Conservation (phyloP, 2,113 vertebrate species). For the Eclectus roratus region DNA sequence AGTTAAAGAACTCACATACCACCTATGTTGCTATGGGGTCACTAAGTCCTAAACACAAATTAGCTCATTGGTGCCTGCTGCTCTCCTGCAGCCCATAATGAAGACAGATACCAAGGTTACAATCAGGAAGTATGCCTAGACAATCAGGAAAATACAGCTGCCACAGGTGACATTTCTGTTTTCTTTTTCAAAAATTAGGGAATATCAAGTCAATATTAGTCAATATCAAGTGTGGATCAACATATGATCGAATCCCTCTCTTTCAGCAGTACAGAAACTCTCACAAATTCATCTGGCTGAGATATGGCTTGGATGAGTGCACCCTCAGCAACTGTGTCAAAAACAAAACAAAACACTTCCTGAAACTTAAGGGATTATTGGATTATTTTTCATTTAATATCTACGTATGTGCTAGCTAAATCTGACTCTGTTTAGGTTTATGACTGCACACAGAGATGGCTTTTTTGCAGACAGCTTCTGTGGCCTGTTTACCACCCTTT, state of each 20-base stretch:
- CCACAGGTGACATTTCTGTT: neutral
- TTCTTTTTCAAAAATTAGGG: neutral
- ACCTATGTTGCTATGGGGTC: neutral
- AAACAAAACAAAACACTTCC: neutral
- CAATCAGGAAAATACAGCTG: neutral
- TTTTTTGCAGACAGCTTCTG: neutral
- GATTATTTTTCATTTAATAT: neutral
- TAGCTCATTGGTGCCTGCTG: neutral
- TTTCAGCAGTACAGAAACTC: neutral
- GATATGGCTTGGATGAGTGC: neutral
- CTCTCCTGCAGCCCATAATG: accelerated
- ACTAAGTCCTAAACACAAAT: neutral
- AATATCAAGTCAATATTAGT: neutral
- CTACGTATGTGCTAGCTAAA: neutral
- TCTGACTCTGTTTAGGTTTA: neutral
- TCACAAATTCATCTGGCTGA: neutral
- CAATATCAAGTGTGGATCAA: neutral
- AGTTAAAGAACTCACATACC: neutral
- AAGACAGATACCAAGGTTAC: neutral
- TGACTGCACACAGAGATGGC: neutral
- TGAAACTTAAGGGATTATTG: neutral
- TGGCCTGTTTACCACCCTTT: neutral
- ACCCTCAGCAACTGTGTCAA: neutral
- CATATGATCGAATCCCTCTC: neutral
- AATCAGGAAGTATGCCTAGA: neutral